A percentile compares a stretch with the other conserved stretches of the same genome.
Conservation (phyloP, 2,113 vertebrate species). For the Sitta europaea region DNA sequence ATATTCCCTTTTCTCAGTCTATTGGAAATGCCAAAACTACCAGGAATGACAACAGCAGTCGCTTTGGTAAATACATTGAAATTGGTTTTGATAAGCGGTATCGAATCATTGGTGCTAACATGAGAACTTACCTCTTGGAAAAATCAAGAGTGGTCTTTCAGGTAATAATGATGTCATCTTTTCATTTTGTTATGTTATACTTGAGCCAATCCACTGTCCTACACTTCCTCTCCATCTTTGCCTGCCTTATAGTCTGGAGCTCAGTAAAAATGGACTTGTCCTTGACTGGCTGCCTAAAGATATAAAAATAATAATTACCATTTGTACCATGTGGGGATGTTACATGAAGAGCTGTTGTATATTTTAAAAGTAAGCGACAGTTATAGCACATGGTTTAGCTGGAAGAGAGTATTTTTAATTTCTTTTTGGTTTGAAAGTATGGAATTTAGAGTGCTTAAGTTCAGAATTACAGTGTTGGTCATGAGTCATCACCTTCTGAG, state of each 20-base stretch:
- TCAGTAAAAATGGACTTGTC: not conserved
- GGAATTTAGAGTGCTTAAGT: not conserved
- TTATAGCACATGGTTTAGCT: not conserved
- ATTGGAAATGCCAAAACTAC: slow-evolving; percentile 99
- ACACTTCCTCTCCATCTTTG: not conserved
- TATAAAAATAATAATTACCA: not conserved
- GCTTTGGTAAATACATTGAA: slow-evolving; percentile 98
- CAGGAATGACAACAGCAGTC: slow-evolving; percentile 98
- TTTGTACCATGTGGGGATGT: not conserved
- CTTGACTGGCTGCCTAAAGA: not conserved
- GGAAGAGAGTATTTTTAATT: not conserved
- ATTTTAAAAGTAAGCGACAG: not conserved
- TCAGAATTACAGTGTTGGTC: not conserved
- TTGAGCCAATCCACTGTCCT: not conserved
- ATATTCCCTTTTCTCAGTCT: slow-evolving; percentile 73
- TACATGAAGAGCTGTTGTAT: not conserved
- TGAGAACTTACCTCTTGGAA: slow-evolving; percentile 98
- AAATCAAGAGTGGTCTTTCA: slow-evolving; percentile 98
- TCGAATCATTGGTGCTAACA: slow-evolving; percentile 95
- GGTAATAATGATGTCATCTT: slow-evolving; percentile 70
- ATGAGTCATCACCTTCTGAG: not conserved
- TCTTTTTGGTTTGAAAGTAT: not conserved
- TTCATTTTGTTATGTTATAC: not conserved
- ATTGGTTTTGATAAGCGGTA: slow-evolving; percentile 94
- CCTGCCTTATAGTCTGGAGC: not conserved